Evolutionary conservation across 35 echinoderm and acorn worm genomes (phyloP).

Genomic region (Diadema setosum): DNA sequence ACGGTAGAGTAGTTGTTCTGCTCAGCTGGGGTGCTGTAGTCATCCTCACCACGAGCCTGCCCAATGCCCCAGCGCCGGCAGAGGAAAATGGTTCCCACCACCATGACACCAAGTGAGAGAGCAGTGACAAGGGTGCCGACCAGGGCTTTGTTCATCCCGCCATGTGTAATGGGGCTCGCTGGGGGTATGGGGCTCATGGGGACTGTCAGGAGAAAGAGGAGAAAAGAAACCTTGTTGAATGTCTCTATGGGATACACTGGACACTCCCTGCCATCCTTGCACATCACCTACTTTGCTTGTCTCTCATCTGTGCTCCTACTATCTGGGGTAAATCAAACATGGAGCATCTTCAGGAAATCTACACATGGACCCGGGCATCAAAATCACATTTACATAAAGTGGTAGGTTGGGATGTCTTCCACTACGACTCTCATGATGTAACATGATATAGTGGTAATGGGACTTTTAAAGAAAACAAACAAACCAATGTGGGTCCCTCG

Average conservation of each 20-base stretch:
- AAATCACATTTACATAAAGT: no score
- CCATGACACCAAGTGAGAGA: conserved; percentile 41
- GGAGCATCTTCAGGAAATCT: no score
- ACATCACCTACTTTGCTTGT: neutral
- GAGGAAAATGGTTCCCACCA: conserved; percentile 51
- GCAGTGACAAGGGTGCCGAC: conserved; percentile 64
- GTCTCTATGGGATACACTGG: neutral
- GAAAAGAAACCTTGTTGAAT: neutral
- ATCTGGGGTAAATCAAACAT: no score
- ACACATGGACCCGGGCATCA: no score
- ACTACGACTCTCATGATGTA: no score
- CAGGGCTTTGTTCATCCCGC: conserved; percentile 43
- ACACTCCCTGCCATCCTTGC: neutral
- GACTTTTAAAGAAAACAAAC: no score
- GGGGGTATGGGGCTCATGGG: neutral
- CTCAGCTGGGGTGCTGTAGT: neutral
- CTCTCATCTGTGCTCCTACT: no score
- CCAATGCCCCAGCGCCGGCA: conserved; percentile 40
- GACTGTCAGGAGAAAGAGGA: neutral
- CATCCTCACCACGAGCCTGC: neutral
- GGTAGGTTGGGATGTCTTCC: no score
- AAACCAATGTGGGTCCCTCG: no score
- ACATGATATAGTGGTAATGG: no score
- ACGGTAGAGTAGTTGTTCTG: conserved; percentile 59
- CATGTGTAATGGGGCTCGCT: neutral